These are phyloP conservation scores for Harpalus rufipes DNA, from an alignment of 2,888 invertebrate genomes.

Conservation along the genomic window DNA sequence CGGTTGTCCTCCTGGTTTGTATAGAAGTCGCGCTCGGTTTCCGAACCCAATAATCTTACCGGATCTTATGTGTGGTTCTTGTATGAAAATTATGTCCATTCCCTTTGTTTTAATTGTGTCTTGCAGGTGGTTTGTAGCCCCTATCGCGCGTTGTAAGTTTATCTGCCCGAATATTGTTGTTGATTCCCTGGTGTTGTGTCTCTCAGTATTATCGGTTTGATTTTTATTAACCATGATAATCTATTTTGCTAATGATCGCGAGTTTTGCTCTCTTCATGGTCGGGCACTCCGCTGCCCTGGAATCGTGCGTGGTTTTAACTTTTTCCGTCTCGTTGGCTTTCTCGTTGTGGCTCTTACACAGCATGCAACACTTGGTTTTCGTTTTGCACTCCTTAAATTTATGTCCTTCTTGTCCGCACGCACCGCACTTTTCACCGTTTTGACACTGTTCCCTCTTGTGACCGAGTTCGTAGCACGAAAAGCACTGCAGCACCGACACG, in stretches of 20 bases:
- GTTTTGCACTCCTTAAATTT: constrained; percentile 18
- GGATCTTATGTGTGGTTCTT: constrained; percentile 38
- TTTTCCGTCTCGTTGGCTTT: background rate
- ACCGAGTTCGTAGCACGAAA: constrained; percentile 62
- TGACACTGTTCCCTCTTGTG: constrained; percentile 64
- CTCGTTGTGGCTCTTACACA: constrained; percentile 20
- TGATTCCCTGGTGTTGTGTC: background rate
- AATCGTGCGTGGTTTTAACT: constrained; percentile 47
- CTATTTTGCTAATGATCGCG: constrained; percentile 10
- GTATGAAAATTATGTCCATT: constrained; percentile 19
- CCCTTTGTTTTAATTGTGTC: background rate
- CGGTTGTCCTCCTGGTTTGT: constrained; percentile 24
- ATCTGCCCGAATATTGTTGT: background rate
- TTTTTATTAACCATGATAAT: constrained; percentile 36
- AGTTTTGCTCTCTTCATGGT: constrained; percentile 12
- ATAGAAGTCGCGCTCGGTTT: background rate
- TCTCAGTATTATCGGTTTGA: background rate
- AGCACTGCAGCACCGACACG: constrained; percentile 66
- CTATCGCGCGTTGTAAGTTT: constrained; percentile 21
- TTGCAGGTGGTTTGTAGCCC: constrained; percentile 24
- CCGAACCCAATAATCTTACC: constrained; percentile 26
- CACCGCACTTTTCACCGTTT: constrained; percentile 22
- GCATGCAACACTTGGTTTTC: constrained; percentile 6
- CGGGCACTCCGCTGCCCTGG: constrained; percentile 53
- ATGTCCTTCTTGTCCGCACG: constrained; percentile 29